Base-by-base conservation (phyloP, 2,113 vertebrate species). In the Caracal caracal region DNA sequence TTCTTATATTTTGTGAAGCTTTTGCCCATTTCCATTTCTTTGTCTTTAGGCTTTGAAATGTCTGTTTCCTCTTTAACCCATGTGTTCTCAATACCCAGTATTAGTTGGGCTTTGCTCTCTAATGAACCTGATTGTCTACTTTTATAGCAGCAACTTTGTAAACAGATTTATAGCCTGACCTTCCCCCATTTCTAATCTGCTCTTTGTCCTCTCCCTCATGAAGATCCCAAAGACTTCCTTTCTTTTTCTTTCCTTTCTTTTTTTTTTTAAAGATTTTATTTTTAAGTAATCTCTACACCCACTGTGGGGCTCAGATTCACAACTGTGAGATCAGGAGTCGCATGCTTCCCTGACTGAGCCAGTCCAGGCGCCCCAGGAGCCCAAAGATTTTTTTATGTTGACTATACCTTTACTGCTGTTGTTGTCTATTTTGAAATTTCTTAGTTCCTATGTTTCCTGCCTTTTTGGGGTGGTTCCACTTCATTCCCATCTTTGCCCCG, bases 391-490 rank as follows among this genome's bases (percentile, higher is more conserved):
- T 70, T 7, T 75, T 37, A 15, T 59, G n/a, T 92, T 84, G 35
- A 94, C 43, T 79, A 0, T 82, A 78, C 63, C 40, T 89, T 71
- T 82, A 26, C 22, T 93, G 70, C 17, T 49, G 7, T 35, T 51
- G 56, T 63, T 88, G 59, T 47, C 26, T 88, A 28, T 86, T 73
- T 93, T 75, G n/a, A 76, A 93, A 91, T 75, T 90, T 88, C 70
- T 88, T 73, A 51, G 24, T 95, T 95, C 65, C 28, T 61, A 1
- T 35, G 37, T 61, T 63, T 88, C 28, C 37, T 80, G 28, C 73
- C 73, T 81, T 94, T 56, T n/a, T 30, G 28, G 35, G 7, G 11
- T 56, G 30, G 66, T 76, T 82, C 66, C 20, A 49, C 3, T 79
- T 93, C 5, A 73, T 73, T 84, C 17, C 70, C 9, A 17, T 22